Base-by-base conservation (phyloP, 2,888 invertebrate genomes). In the Melieria crassipennis region DNA sequence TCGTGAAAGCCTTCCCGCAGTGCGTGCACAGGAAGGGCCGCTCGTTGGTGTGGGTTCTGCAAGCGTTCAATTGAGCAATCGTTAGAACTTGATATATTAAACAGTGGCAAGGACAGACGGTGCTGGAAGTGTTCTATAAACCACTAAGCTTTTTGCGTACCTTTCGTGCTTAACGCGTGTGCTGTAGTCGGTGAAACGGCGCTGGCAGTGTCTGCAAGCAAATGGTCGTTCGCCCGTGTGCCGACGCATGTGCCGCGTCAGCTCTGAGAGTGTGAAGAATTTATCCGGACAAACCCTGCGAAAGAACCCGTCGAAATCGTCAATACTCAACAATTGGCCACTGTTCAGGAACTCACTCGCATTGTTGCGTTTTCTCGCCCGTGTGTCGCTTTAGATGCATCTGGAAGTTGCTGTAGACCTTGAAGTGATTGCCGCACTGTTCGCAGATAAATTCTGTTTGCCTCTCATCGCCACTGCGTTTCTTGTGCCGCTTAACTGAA, bases 171-270 rank as follows among this genome's bases (percentile, higher is more conserved):
- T 80, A 16, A 82, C 72, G 4, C 84, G 76, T 1, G 82, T 82
- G 60, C 83, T 83, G 48, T 83, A 80, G 62, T 83, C 83, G 9
- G 82, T 79, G 70, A 82, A 83, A 45, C 79, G 72, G 5, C 84
- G 77, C 0, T 80, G 81, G 66, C 83, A 83, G 70, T 76, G 79
- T 13, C 81, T 79, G 16, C 83, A 83, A 6, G 79, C 77, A 68
- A 83, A 83, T 9, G 82, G 82, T 0, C 82, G 77, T 72, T 79
- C 82, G 0, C 83, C 83, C 0, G 83, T 84, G 56, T 83, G 83
- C 72, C 75, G 79, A 11, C 82, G 81, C 77, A 82, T 81, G 58
- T 83, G 83, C 1, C 84, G 78, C 46, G 82, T 84, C 0, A 83
- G 75, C 65, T 83, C 83, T 0, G 81, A 81, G 16, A 79, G 76